These are phyloP conservation scores for Drosophila gunungcola DNA, from an alignment of 1,140 invertebrate genomes.

Conservation along the genomic window DNA sequence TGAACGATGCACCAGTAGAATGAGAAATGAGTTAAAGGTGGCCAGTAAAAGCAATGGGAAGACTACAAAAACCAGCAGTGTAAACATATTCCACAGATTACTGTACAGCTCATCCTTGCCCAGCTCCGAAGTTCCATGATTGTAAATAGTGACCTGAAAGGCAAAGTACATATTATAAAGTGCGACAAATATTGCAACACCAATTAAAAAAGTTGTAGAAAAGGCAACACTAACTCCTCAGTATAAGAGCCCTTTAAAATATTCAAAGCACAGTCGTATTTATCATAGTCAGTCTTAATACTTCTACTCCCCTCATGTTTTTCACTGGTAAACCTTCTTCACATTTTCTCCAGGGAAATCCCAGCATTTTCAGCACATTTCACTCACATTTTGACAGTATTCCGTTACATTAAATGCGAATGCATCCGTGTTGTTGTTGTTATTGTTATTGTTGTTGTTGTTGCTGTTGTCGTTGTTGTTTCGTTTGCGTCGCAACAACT, in stretches of 20 bases:
- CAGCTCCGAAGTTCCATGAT: conserved; percentile 67
- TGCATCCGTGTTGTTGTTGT: conserved; percentile 26
- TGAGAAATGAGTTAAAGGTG: conserved; percentile 90
- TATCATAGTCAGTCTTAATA: conserved; percentile 1
- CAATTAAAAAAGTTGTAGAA: no score
- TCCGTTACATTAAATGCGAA: conserved; percentile 78
- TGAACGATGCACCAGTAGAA: conserved; percentile 88
- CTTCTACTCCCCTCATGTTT: conserved; percentile 1
- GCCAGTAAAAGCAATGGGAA: conserved; percentile 88
- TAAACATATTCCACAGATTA: conserved; percentile 89
- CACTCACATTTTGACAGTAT: conserved; percentile 75
- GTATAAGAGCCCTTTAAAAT: conserved; percentile 2
- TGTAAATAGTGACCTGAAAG: conserved; percentile 68
- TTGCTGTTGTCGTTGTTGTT: not conserved
- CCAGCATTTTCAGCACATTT: not conserved
- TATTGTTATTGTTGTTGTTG: not conserved
- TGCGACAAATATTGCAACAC: not conserved
- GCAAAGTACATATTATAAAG: not conserved
- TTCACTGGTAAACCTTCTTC: not conserved
- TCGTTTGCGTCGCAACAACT: conserved; percentile 56
- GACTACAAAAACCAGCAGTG: conserved; percentile 88
- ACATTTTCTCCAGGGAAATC: conserved; percentile 2
- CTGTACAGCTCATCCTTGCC: conserved; percentile 87
- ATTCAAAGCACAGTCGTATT: conserved; percentile 12
- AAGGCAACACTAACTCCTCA: not conserved